Percentiles rank a stretch among this genome's conserved stretches.
Evolutionary conservation across 2,113 vertebrate genomes (phyloP).

Genomic region (Tyto alba): DNA sequence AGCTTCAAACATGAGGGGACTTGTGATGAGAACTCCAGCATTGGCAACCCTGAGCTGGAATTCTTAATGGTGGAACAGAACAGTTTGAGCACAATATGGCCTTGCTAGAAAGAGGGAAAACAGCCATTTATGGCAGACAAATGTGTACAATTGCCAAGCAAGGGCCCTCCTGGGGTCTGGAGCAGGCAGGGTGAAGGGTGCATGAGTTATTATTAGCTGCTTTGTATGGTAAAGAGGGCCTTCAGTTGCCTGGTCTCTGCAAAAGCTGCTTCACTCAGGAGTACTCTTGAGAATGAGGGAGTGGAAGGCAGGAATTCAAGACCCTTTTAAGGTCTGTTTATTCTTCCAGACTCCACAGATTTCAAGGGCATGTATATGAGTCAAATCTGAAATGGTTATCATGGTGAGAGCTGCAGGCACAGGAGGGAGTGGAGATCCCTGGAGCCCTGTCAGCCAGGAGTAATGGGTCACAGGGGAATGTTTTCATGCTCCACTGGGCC

Average conservation of each 20-base stretch:
- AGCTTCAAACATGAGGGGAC: neutral
- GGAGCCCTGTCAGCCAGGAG: neutral
- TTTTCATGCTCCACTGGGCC: neutral
- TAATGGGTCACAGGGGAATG: neutral
- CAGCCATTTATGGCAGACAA: neutral
- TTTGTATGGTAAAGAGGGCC: neutral
- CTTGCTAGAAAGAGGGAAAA: neutral
- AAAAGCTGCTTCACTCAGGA: neutral
- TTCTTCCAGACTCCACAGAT: neutral
- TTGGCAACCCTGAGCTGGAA: neutral
- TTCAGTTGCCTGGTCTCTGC: neutral
- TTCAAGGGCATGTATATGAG: neutral
- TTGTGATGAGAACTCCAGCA: neutral
- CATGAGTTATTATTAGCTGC: neutral
- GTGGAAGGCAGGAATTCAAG: constrained; percentile 17
- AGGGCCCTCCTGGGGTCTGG: neutral
- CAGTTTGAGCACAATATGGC: neutral
- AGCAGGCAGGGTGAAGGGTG: neutral
- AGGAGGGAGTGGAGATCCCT: neutral
- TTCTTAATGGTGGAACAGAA: neutral
- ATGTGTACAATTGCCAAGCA: neutral
- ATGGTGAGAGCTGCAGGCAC: neutral
- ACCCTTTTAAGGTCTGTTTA: constrained; percentile 30
- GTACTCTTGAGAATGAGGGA: neutral
- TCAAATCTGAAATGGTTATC: neutral